Percentiles rank a stretch among this genome's conserved stretches.
Conservation (phyloP, 2,888 invertebrate species). For the Hyppa rectilinea region DNA sequence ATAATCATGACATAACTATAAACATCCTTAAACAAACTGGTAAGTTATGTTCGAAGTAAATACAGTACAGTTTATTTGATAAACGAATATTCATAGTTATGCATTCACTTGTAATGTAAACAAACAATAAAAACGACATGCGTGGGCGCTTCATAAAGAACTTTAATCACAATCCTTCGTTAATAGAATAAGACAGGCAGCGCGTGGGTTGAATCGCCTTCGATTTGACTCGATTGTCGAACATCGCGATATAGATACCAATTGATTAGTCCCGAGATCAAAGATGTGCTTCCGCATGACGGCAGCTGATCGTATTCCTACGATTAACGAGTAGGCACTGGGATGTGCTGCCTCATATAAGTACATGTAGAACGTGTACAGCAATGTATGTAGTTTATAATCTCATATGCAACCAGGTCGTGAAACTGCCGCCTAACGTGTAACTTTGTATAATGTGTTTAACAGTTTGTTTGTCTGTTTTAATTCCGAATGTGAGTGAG, state of each 20-base stretch:
- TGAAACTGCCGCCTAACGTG: constrained; percentile 29
- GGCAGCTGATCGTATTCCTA: constrained; percentile 74
- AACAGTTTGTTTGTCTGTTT: constrained; percentile 56
- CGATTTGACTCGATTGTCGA: constrained; percentile 78
- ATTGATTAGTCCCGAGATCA: constrained; percentile 85
- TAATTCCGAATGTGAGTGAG: constrained; percentile 31
- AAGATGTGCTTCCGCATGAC: constrained; percentile 86
- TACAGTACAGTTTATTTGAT: constrained; percentile 32
- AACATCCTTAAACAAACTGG: constrained; percentile 15
- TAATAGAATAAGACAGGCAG: constrained; percentile 76
- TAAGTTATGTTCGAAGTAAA: constrained; percentile 31
- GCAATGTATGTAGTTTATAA: constrained; percentile 44
- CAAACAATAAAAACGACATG: constrained; percentile 67
- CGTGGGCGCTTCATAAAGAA: constrained; percentile 73
- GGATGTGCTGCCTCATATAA: constrained; percentile 65
- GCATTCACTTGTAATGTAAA: constrained; percentile 49
- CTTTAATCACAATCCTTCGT: constrained; percentile 74
- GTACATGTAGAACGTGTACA: constrained; percentile 5
- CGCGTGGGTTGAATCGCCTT: constrained; percentile 82
- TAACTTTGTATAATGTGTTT: constrained; percentile 53
- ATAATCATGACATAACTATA: not conserved
- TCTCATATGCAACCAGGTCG: constrained; percentile 35
- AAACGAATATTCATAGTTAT: constrained; percentile 39
- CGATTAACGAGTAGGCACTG: constrained; percentile 74
- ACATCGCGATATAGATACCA: constrained; percentile 81